A percentile compares a stretch with the other conserved stretches of the same genome.
Conservation (phyloP, 2,888 invertebrate species). For the Aelia acuminata region DNA sequence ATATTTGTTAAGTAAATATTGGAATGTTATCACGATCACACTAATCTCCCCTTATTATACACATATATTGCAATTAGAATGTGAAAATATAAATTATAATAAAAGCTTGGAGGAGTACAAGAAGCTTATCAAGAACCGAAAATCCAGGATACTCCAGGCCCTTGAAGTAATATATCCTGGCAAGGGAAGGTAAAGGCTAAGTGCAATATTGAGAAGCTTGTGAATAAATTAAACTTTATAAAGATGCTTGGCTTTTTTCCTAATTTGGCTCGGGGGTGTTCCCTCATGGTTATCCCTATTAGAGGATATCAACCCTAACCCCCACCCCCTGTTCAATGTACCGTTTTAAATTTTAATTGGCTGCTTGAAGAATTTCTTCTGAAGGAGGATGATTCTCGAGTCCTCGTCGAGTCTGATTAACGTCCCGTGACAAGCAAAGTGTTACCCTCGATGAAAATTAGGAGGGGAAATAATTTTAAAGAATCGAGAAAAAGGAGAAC, state of each 20-base stretch:
- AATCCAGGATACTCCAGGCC: not conserved
- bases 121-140: no score
- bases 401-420: not conserved
- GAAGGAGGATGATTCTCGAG: not conserved
- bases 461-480: not conserved
- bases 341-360: conserved; percentile 16
- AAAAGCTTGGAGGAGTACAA: no score
- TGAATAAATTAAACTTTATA: conserved; percentile 24
- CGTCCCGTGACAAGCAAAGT: not conserved
- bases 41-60: no score
- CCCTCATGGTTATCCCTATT: not conserved
- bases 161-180: not conserved
- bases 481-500: no score
- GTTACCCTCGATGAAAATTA: not conserved
- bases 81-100: no score
- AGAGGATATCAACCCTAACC: not conserved
- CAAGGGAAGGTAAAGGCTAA: not conserved
- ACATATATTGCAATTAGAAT: no score
- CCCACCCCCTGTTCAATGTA: not conserved
- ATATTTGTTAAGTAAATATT: no score
- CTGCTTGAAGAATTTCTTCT: not conserved
- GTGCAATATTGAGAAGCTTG: not conserved
- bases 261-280: not conserved
- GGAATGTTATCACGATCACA: no score
- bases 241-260: not conserved